Evolutionary conservation across 1,140 invertebrate genomes (phyloP).

Genomic region (Magallana angulata): DNA sequence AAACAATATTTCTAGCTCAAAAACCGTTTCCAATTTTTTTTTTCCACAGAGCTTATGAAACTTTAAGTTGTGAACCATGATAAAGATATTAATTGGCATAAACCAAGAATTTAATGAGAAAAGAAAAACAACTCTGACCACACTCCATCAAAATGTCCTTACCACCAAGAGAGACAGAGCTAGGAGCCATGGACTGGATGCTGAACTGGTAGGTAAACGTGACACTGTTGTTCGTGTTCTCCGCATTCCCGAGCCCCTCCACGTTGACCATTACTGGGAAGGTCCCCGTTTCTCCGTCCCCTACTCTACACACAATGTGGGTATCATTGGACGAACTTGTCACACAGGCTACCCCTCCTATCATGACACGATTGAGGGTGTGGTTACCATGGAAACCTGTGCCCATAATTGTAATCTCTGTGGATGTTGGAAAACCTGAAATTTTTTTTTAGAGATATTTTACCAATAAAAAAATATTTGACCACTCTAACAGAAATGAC

Average conservation of each 20-base stretch:
- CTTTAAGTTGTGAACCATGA: no score
- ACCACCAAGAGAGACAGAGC: constrained; percentile 65
- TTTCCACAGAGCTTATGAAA: no score
- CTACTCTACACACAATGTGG: constrained; percentile 66
- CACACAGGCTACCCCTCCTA: constrained; percentile 61
- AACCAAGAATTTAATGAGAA: no score
- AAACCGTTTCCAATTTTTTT: no score
- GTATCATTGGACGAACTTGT: constrained; percentile 54
- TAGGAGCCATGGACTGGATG: constrained; percentile 58
- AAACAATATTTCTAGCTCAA: no score
- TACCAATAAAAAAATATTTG: no score
- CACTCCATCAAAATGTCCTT: neutral
- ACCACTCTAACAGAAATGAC: no score
- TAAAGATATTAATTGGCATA: no score
- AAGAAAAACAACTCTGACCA: no score
- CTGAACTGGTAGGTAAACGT: constrained; percentile 59
- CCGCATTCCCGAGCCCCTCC: constrained; percentile 59
- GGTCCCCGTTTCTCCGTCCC: constrained; percentile 66
- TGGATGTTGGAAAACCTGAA: constrained; percentile 40
- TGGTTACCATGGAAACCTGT: constrained; percentile 59
- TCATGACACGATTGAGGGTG: constrained; percentile 55
- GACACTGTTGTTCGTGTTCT: constrained; percentile 34
- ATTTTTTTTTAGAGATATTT: no score
- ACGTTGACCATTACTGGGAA: constrained; percentile 66
- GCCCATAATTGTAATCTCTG: constrained; percentile 58